Evolutionary conservation across 1,140 invertebrate genomes (phyloP), one percentile per base, ranked within the genome.

Genomic region (Drosophila bifasciata): DNA sequence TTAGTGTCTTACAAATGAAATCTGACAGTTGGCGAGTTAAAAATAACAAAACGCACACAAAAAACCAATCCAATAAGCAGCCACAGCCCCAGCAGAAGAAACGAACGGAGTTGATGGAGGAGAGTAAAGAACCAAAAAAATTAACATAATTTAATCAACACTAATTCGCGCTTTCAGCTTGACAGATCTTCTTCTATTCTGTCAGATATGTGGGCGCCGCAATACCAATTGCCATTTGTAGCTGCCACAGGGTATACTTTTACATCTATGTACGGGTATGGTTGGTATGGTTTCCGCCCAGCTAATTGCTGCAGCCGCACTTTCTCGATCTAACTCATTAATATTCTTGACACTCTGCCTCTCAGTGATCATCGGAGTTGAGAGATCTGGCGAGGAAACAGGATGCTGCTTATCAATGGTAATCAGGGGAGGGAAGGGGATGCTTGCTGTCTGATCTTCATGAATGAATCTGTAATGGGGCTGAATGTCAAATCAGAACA

Each of bases 81-180:
- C 19, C 19, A 19, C 23, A 25, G 23, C 23, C 7, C 23, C 23
- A 25, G 8, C 19, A 39, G 21, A 17, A 68, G 49, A 68, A 28
- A 41, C 19, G 19, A 21, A 21, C 32, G 11, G 32, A 36, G 32
- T 11, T 64, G 63, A 21, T 21, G 64, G 4, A 13, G 32, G 13
- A 32, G 40, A 61, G 52, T 16, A 43, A 63, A n/a, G 52, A 63
- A n/a, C 3, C n/a, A n/a, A n/a, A 21, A 43, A 78, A 83, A 88
- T 86, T 88, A 79, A 76, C 78, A 88, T 88, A 88, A 88, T 79
- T 88, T 79, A 88, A 88, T 89, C 75, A 76, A 88, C 64, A 88
- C 69, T 85, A 88, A 85, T 88, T 85, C 80, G 81, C 73, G 72
- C 80, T 64, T 70, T 67, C 81, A 74, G 63, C 61, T 69, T 76